These are phyloP conservation scores for Xylophagus ater DNA, from an alignment of 2,888 invertebrate species.

Conservation along the genomic window DNA sequence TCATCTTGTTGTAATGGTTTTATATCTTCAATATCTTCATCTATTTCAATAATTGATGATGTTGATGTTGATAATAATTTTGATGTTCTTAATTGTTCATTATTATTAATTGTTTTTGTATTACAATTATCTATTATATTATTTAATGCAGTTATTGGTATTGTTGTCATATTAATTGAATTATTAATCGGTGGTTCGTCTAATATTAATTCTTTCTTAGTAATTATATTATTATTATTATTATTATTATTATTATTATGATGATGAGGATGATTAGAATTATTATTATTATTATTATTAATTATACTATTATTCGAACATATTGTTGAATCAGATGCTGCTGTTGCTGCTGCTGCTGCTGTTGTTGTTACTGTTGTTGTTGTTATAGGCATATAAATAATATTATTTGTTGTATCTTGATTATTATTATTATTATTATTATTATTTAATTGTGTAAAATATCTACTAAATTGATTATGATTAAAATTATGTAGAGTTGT, in stretches of 20 bases:
- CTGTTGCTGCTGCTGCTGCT: not conserved
- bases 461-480: slow-evolving; percentile 14
- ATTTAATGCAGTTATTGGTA: not conserved
- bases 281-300: not conserved
- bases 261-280: not conserved
- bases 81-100: no score
- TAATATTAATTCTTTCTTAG: not conserved
- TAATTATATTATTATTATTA: not conserved
- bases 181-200: slow-evolving; percentile 2
- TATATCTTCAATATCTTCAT: slow-evolving; percentile 2
- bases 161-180: slow-evolving; percentile 1
- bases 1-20: slow-evolving; percentile 2
- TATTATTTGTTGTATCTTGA: slow-evolving; percentile 3
- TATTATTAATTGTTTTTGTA: no score
- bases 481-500: slow-evolving; percentile 12
- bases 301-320: slow-evolving; percentile 1
- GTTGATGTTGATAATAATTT: slow-evolving; percentile 1
- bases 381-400: slow-evolving; percentile 2
- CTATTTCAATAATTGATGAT: slow-evolving; percentile 2
- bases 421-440: slow-evolving; percentile 4
- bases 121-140: not conserved
- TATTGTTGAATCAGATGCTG: slow-evolving; percentile 5
- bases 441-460: slow-evolving; percentile 10
- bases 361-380: slow-evolving; percentile 3
- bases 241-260: slow-evolving; percentile 1